Evolutionary conservation across 2,888 invertebrate genomes (phyloP), one percentile per base, ranked within the genome.

Genomic region (Sphecodes monilicornis): DNA sequence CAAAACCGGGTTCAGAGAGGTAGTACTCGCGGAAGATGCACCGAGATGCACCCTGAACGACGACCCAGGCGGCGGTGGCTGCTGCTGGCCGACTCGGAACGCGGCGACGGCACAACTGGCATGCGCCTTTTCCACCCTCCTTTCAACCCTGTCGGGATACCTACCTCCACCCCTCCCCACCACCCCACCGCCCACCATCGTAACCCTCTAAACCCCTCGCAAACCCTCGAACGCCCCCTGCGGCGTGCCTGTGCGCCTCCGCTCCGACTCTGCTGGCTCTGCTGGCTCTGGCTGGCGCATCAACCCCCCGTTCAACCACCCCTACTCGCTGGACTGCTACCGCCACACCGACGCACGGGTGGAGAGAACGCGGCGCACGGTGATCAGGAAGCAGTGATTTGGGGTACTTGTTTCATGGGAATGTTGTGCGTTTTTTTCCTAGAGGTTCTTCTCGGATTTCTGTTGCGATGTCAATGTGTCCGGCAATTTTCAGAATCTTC

Each of bases 71-170:
- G n/a, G n/a, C n/a, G n/a, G n/a, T n/a, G n/a, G n/a, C n/a, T n/a
- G 50, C 6, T 82, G 88, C 39, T 91, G 88, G 90, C 91, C 90
- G 90, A 85, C 91, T 91, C 90, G 91, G 86, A 90, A 82, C 93
- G 91, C 92, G 92, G 91, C 93, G 91, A 91, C 91, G 91, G 91
- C 92, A 92, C 92, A 92, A 93, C 93, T 93, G 93, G 90, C 91
- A 88, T 91, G 87, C 90, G 90, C 91, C 86, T 88, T 87, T 88
- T 78, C 85, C 88, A 89, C 88, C 88, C 89, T 88, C 80, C 78
- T 80, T 85, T 84, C 84, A 77, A 54, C 82, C 84, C 87, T 83
- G 79, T 77, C 77, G 71, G 64, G 54, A 66, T 87, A 69, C 68
- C 79, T 78, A 70, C 78, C 78, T 79, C 78, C 39, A 4, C 68